Base-by-base conservation (phyloP, 2,888 invertebrate genomes). In the Platynereis dumerilii region DNA sequence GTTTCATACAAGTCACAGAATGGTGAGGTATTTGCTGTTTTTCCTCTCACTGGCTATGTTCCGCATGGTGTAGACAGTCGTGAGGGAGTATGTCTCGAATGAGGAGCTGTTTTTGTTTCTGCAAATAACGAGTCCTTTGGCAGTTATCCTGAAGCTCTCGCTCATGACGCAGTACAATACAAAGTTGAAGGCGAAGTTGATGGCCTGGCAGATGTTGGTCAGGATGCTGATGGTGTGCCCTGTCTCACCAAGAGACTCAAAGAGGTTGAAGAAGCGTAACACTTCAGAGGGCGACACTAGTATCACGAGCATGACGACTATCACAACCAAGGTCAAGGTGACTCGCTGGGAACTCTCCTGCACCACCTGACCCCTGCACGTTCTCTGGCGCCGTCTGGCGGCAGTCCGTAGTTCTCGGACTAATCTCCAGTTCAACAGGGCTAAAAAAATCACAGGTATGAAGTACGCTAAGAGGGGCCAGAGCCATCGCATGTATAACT, bases 141-240 rank as follows among this genome's bases (percentile, higher is more conserved):
- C 52, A 2, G 91, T 91, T 76, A 88, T 89, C 42, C 91, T 88
- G 82, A 91, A 91, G 77, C 91, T 91, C 76, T 90, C 89, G 69
- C 90, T 91, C 82, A 91, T 91, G 64, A 91, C 86, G 80, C 90
- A 91, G 84, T 91, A 91, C 67, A 91, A 90, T 81, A 91, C 90
- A 85, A 91, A 91, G 39, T 91, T 91, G 70, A 91, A 58, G 52
- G 91, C 91, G 82, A 91, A 91, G 83, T 91, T 91, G 71, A 48
- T 24, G 17, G 64, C 52, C 42, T 69, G 69, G 20, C 66, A 44
- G 20, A 67, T 52, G 48, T 69, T 69, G 26, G 64, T 56, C 20
- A 69, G 60, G 10, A 26, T 42, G 15, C 65, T 59, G 2, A 69
- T 55, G 22, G 60, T 28, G 45, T 58, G 45, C 1, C 69, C 69